Conservation (phyloP, 2,797 vertebrate species). For the Pempheris klunzingeri region DNA sequence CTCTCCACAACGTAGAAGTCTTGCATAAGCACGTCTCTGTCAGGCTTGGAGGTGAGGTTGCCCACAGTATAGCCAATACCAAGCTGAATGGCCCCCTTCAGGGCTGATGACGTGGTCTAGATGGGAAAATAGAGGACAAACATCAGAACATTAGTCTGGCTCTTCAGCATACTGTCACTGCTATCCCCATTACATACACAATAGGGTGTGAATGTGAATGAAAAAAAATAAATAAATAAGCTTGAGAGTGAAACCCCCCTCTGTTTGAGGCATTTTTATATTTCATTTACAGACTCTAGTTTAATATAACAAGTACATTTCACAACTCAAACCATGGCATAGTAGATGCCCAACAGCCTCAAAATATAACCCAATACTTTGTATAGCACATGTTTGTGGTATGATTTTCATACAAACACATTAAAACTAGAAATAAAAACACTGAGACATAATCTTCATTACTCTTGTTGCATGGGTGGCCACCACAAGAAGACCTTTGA, state of each 20-base stretch:
- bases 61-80: conserved; percentile 98
- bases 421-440: background rate
- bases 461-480: background rate
- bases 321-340: background rate
- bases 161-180: conserved; percentile 14
- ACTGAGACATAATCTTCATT: conserved; percentile 10
- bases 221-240: background rate
- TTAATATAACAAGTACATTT: conserved; percentile 2
- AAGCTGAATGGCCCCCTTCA: conserved; percentile 97
- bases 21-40: conserved; percentile 99
- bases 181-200: background rate
- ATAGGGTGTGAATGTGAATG: background rate
- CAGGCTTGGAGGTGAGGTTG: conserved; percentile 97
- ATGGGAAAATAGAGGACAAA: conserved; percentile 54
- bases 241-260: background rate
- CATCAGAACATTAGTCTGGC: conserved; percentile 44
- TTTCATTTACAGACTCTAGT: background rate
- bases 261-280: background rate
- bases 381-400: background rate
- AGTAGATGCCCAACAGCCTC: background rate
- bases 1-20: conserved; percentile 99
- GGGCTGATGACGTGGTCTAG: conserved; percentile 95
- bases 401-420: background rate
- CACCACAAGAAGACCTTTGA: conserved; percentile 24
- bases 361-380: background rate